A percentile compares a stretch with the other conserved stretches of the same genome.
These are phyloP conservation scores for Anolis carolinensis DNA, from an alignment of 2,113 vertebrate genomes.

Conservation along the genomic window DNA sequence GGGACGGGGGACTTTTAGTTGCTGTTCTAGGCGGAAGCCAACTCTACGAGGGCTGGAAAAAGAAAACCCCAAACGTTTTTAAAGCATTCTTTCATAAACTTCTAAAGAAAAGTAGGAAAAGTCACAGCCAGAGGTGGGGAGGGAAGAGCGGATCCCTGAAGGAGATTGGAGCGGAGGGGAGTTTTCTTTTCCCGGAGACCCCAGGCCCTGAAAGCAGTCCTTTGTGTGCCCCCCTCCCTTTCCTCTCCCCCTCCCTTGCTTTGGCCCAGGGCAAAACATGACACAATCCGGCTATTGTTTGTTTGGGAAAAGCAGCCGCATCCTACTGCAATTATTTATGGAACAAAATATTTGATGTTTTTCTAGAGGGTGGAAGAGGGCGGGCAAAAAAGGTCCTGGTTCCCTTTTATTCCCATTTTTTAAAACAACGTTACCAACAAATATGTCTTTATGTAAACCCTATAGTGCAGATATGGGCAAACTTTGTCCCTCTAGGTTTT, in stretches of 20 bases:
- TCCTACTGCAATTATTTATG: conserved; percentile 93
- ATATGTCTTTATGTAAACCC: too few relatives aligned
- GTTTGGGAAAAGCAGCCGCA: conserved; percentile 75
- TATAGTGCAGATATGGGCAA: too few relatives aligned
- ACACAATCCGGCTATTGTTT: conserved; percentile 89
- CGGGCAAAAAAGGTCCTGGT: conserved; percentile 58
- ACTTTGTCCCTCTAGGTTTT: too few relatives aligned
- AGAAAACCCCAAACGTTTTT: background rate
- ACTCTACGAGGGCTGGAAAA: background rate
- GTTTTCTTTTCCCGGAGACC: conserved; percentile 39
- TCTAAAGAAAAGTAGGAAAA: background rate
- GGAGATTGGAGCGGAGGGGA: conserved; percentile 37
- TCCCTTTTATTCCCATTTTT: conserved; percentile 42
- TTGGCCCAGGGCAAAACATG: conserved; percentile 77
- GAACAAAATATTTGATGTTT: conserved; percentile 88
- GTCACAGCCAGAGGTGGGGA: background rate
- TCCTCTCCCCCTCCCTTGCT: conserved; percentile 50
- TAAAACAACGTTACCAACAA: too few relatives aligned
- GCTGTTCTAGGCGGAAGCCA: too few relatives aligned
- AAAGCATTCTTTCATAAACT: background rate
- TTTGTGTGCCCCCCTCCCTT: conserved; percentile 76
- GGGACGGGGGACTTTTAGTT: too few relatives aligned
- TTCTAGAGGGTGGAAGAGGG: conserved; percentile 66
- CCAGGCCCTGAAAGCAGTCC: conserved; percentile 76
- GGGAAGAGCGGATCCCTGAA: background rate